Evolutionary conservation across 2,797 vertebrate genomes (phyloP).

Genomic region (Parotocinclus haroldoi): DNA sequence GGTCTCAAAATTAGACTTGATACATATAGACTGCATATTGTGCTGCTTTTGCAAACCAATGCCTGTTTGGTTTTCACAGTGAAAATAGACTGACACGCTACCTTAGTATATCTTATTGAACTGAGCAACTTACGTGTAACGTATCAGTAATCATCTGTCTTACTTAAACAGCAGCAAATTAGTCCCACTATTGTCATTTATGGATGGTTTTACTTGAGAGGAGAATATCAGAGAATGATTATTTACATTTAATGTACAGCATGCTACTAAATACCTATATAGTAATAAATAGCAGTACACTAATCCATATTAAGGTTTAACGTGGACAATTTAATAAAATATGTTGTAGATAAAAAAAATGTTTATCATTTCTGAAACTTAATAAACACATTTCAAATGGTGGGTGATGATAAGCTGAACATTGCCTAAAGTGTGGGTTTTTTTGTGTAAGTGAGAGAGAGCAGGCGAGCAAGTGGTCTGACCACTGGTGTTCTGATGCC

Average conservation of each 20-base stretch:
- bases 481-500: conserved; percentile 50
- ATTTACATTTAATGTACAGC: conserved; percentile 32
- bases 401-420: background rate
- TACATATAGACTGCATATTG: conserved; percentile 34
- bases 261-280: too few relatives aligned
- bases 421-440: background rate
- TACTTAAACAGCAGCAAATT: background rate
- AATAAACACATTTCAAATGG: too few relatives aligned
- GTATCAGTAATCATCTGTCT: conserved; percentile 15
- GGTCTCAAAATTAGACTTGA: conserved; percentile 30
- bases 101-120: background rate
- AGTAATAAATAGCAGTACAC: too few relatives aligned
- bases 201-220: conserved; percentile 13
- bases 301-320: too few relatives aligned
- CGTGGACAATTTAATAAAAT: too few relatives aligned
- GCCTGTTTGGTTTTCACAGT: too few relatives aligned
- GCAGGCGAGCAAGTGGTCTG: conserved; percentile 21
- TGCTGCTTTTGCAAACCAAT: background rate
- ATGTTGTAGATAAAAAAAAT: too few relatives aligned
- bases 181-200: background rate
- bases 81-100: background rate
- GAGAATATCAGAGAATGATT: conserved; percentile 24
- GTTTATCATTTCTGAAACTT: too few relatives aligned
- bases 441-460: background rate
- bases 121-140: conserved; percentile 6